phyloP scores from a whole-genome alignment of 2,888 invertebrate species.

The Bruchidius siliquastri region DNA sequence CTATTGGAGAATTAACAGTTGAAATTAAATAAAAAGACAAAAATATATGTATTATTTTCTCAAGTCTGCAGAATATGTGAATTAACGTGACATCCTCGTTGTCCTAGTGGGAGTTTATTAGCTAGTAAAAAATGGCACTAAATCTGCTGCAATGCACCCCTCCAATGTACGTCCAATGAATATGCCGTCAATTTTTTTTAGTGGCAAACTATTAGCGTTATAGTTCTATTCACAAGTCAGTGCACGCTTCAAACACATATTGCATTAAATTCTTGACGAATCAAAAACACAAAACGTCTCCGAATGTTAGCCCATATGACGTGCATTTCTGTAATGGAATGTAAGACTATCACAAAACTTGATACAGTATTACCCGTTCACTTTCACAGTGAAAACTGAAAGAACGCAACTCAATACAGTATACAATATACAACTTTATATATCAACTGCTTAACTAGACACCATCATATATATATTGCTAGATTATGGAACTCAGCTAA shows the following conservation, averaged over 20 bases:
- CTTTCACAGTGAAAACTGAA: too few species aligned
- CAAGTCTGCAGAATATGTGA: neutral
- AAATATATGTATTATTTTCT: neutral
- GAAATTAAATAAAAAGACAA: neutral
- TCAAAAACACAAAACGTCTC: too few species aligned
- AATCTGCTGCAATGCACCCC: conserved; percentile 47
- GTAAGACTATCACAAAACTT: neutral
- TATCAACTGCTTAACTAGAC: too few species aligned
- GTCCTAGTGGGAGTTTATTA: conserved; percentile 23
- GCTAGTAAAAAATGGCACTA: conserved; percentile 36
- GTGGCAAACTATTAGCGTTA: conserved; percentile 1
- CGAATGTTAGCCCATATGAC: neutral
- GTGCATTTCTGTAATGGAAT: neutral
- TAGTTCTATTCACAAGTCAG: conserved; percentile 26
- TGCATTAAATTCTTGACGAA: neutral
- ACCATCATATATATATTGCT: too few species aligned
- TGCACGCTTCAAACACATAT: conserved; percentile 36
- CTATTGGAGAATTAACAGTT: too few species aligned
- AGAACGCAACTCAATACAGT: too few species aligned
- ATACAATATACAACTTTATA: too few species aligned
- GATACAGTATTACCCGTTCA: too few species aligned
- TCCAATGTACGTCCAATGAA: conserved; percentile 45
- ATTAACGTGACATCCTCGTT: neutral
- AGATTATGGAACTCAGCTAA: too few species aligned
- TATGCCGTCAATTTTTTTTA: conserved; percentile 23